phyloP scores from a whole-genome alignment of 2,797 vertebrate genomes.

The Podargus strigoides region DNA sequence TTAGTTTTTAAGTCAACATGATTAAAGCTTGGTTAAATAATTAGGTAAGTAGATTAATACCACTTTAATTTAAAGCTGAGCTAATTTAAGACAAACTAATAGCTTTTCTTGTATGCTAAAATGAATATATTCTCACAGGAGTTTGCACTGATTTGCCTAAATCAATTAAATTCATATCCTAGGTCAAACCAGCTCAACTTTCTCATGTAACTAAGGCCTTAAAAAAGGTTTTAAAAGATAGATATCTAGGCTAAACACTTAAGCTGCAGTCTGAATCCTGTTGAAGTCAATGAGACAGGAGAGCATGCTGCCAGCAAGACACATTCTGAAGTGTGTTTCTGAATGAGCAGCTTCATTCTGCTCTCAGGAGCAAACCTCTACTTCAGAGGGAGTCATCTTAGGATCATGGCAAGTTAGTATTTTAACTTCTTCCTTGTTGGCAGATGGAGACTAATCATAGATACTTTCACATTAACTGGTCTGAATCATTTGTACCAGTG shows the following conservation, averaged over 20 bases:
- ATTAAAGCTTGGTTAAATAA: constrained; percentile 23
- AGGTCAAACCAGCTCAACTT: background rate
- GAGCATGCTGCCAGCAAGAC: background rate
- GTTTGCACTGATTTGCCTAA: background rate
- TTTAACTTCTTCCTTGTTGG: background rate
- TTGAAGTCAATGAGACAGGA: background rate
- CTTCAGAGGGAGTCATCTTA: background rate
- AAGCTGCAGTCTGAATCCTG: background rate
- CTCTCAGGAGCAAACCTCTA: background rate
- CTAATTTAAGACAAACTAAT: constrained; percentile 40
- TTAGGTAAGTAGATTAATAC: constrained; percentile 20
- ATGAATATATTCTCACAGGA: background rate
- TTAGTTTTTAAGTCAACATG: background rate
- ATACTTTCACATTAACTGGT: background rate
- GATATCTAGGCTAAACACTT: background rate
- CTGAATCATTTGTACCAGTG: background rate
- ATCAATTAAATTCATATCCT: background rate
- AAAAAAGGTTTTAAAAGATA: background rate
- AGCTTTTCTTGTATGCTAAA: background rate
- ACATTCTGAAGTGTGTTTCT: background rate
- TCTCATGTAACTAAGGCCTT: background rate
- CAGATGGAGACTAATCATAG: background rate
- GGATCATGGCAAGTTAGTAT: background rate
- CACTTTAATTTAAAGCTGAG: background rate
- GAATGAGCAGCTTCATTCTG: background rate